These are phyloP conservation scores for Bombus picipes DNA, from an alignment of 1,140 invertebrate species.

Conservation along the genomic window DNA sequence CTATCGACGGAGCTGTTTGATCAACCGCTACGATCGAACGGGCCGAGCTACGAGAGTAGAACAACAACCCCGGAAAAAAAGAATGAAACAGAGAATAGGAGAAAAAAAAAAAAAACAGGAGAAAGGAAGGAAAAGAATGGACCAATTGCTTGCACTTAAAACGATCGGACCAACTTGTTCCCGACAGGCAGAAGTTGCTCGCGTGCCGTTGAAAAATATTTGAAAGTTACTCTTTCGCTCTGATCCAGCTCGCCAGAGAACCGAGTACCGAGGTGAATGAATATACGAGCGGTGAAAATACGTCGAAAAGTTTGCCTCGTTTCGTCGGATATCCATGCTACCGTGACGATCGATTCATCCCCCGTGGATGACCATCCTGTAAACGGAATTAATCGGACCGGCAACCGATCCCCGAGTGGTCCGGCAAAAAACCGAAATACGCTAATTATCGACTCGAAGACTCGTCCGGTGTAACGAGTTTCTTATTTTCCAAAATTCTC, in stretches of 20 bases:
- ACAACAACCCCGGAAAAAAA: not conserved
- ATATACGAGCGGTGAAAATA: slow-evolving; percentile 27
- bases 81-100: not conserved
- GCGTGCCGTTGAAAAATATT: slow-evolving; percentile 37
- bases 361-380: slow-evolving; percentile 6
- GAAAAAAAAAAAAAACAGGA: too few relatives aligned
- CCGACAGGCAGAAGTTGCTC: slow-evolving; percentile 12
- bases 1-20: slow-evolving; percentile 19
- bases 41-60: not conserved
- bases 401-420: not conserved
- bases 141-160: slow-evolving; percentile 33
- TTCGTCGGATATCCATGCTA: not conserved
- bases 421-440: not conserved
- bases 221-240: slow-evolving; percentile 24
- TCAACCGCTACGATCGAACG: not conserved
- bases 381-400: slow-evolving; percentile 21
- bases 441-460: not conserved
- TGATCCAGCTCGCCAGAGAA: not conserved
- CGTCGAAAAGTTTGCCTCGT: slow-evolving; percentile 19
- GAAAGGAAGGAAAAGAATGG: not conserved
- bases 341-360: slow-evolving; percentile 12
- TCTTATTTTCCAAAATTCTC: not conserved
- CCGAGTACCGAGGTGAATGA: slow-evolving; percentile 2
- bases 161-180: slow-evolving; percentile 35
- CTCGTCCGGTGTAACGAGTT: too few relatives aligned